phyloP scores from a whole-genome alignment of 1,140 invertebrate species.

The Mya arenaria region DNA sequence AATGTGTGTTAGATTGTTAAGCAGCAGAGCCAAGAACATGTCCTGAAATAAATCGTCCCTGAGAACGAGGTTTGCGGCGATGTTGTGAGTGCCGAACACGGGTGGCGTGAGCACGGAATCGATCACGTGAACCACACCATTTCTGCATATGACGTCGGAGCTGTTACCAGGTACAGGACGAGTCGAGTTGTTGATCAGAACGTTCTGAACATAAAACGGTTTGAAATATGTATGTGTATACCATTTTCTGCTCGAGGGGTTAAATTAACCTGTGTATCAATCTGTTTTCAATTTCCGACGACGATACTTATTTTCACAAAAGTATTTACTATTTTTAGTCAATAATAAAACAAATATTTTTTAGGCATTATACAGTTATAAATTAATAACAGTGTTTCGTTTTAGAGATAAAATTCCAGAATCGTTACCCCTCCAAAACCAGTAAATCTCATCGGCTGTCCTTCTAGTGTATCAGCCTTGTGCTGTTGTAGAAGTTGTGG shows the following conservation, averaged over 20 bases:
- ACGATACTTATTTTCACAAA: neutral
- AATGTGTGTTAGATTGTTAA: constrained; percentile 20
- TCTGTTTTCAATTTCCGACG: neutral
- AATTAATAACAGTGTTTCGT: neutral
- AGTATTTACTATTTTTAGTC: neutral
- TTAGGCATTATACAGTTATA: neutral
- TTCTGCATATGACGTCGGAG: constrained; percentile 54
- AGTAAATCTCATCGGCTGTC: constrained; percentile 19
- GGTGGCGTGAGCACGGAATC: constrained; percentile 54
- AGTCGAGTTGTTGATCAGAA: constrained; percentile 48
- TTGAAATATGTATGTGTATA: no score
- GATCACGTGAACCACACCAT: constrained; percentile 60
- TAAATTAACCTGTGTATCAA: neutral
- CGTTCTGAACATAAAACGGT: constrained; percentile 48
- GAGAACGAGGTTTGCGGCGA: constrained; percentile 49
- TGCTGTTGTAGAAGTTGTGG: neutral
- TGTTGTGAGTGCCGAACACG: constrained; percentile 27
- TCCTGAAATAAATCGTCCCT: constrained; percentile 54
- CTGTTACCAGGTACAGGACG: neutral
- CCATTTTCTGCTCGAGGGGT: no score
- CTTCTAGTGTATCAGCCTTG: neutral
- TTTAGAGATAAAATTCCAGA: no score
- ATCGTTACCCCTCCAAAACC: neutral
- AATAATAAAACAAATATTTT: neutral
- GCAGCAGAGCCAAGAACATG: constrained; percentile 36